These are phyloP conservation scores for Trissolcus basalis DNA, from an alignment of 1,140 invertebrate species.

Conservation along the genomic window DNA sequence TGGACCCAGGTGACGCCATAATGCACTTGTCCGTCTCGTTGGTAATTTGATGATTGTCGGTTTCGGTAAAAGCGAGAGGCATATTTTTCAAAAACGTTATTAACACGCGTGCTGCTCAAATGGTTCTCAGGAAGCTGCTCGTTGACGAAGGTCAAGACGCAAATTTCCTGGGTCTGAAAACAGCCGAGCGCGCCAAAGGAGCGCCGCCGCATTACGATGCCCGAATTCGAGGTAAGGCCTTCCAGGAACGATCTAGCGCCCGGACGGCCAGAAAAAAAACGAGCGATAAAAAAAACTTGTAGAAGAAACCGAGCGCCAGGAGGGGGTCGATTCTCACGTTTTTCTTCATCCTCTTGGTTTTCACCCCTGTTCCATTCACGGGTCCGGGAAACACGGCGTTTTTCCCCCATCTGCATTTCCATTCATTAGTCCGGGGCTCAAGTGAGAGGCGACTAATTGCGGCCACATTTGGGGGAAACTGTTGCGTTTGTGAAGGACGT, in stretches of 20 bases:
- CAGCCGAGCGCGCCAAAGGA: conserved; percentile 35
- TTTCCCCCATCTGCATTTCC: neutral
- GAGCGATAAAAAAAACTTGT: neutral
- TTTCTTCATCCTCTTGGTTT: conserved; percentile 48
- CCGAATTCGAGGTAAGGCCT: conserved; percentile 59
- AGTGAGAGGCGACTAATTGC: conserved; percentile 17
- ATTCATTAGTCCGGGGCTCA: neutral
- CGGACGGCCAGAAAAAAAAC: conserved; percentile 20
- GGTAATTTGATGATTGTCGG: conserved; percentile 51
- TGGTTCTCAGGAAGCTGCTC: conserved; percentile 52
- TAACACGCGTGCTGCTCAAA: conserved; percentile 41
- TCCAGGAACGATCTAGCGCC: conserved; percentile 61
- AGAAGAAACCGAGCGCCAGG: neutral
- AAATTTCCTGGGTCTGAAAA: conserved; percentile 46
- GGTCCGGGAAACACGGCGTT: conserved; percentile 27
- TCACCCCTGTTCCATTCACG: conserved; percentile 39
- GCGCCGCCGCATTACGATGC: conserved; percentile 48
- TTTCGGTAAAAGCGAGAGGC: conserved; percentile 37
- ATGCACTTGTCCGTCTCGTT: conserved; percentile 49
- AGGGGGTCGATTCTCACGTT: conserved; percentile 54
- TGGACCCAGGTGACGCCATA: conserved; percentile 49
- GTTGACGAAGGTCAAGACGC: conserved; percentile 72
- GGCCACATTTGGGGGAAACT: conserved; percentile 11
- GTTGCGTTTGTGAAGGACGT: neutral
- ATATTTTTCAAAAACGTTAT: conserved; percentile 46